Evolutionary conservation across 1,140 invertebrate species (phyloP), one percentile per base, ranked within the genome.

Genomic region (Spodoptera litura): DNA sequence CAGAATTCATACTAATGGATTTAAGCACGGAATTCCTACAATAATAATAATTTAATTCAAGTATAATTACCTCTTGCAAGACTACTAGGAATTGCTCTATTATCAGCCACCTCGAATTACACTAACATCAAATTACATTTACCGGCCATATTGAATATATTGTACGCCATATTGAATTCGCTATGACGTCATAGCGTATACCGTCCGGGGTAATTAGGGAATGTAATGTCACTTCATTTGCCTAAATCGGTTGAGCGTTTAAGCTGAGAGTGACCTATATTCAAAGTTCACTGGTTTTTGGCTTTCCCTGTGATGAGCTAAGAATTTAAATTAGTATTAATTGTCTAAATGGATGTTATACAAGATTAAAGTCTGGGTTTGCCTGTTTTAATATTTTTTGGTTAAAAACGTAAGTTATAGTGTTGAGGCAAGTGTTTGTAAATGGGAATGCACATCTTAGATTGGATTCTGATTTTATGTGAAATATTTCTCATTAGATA

Each of bases 191-290:
- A 66, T 8, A 8, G n/a, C 9, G 62, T 66, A 66, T 49, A 66
- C 20, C 20, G 62, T 49, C 62, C 38, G 10, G 38, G 49, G 15
- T 66, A 66, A 66, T 66, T 66, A 66, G 31, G 9, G 20, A 66
- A 66, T 38, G 15, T 49, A 66, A 66, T 66, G 62, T 66, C 62
- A 49, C 62, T 38, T 66, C 62, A 66, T 66, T 66, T 49, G 62
- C 38, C n/a, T 66, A 66, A 66, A 66, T 49, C 38, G 38, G 38
- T 66, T 62, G 31, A 49, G 62, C 62, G 20, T 51, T 66, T 66
- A 51, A 66, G 62, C 62, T 66, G 3, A 49, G 62, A 10, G 62
- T 38, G 38, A 66, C 38, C 62, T 49, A 64, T 12, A 64, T 64
- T 12, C 2, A 9, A 64, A 64, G 3, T 64, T 64, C 44, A 38